Percentiles rank a stretch among this genome's conserved stretches.
Evolutionary conservation across 2,113 vertebrate species (phyloP).

Genomic region (Prolemur simus): DNA sequence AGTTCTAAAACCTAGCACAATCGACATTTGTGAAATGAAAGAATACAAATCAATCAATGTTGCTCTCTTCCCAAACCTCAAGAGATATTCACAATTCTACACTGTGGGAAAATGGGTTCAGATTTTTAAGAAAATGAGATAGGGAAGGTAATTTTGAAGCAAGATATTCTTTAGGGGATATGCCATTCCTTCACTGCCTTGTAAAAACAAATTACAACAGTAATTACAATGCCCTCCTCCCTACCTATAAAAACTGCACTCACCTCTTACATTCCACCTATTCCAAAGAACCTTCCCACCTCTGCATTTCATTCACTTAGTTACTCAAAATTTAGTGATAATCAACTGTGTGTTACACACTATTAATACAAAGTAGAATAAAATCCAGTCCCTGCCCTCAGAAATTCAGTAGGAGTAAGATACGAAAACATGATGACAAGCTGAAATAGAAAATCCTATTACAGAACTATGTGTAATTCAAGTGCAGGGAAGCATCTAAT

Average conservation of each 20-base stretch:
- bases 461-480: neutral
- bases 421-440: neutral
- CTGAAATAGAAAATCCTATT: neutral
- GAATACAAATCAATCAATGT: neutral
- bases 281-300: neutral
- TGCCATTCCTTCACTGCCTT: neutral
- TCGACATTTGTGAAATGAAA: neutral
- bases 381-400: neutral
- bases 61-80: neutral
- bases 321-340: conserved; percentile 6
- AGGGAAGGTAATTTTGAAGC: neutral
- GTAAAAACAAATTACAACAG: neutral
- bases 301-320: neutral
- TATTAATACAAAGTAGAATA: neutral
- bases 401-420: neutral
- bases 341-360: neutral
- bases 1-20: neutral
- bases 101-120: neutral
- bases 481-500: neutral
- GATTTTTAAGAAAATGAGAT: conserved; percentile 5
- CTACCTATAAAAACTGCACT: neutral
- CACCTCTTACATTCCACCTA: neutral
- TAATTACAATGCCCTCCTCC: neutral
- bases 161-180: neutral
- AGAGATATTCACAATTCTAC: neutral